Conservation (phyloP, 2,888 invertebrate genomes). For the Erynnis tages region DNA sequence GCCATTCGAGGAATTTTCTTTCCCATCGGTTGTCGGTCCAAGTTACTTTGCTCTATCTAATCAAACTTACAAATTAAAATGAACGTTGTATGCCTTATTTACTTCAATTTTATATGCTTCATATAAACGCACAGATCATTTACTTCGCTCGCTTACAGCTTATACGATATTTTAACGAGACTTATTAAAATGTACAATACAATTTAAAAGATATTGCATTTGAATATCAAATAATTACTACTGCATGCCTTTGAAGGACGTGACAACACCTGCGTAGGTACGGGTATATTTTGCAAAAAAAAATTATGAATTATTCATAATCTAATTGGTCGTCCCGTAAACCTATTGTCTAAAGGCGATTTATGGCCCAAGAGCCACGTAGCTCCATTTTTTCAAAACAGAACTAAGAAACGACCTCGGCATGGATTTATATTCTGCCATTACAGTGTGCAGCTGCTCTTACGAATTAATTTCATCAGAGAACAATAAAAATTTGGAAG, state of each 20-base stretch:
- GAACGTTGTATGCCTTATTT: too few relatives aligned
- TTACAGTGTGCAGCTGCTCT: slow-evolving; percentile 55
- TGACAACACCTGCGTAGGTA: slow-evolving; percentile 38
- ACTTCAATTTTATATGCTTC: too few relatives aligned
- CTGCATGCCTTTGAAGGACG: slow-evolving; percentile 21
- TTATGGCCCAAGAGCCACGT: slow-evolving; percentile 49
- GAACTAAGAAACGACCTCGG: slow-evolving; percentile 47
- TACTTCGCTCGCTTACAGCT: background rate
- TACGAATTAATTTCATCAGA: slow-evolving; percentile 55
- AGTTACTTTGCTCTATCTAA: too few relatives aligned
- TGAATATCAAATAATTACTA: slow-evolving; percentile 42
- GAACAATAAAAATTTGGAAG: slow-evolving; percentile 54
- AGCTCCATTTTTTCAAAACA: slow-evolving; percentile 37
- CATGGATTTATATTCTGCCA: slow-evolving; percentile 55
- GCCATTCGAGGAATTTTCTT: too few relatives aligned
- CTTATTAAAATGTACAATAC: background rate
- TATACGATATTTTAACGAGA: background rate
- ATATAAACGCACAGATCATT: too few relatives aligned
- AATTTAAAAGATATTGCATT: background rate
- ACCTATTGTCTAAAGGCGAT: slow-evolving; percentile 59
- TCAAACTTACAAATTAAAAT: too few relatives aligned
- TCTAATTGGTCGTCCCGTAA: slow-evolving; percentile 49
- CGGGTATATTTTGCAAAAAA: slow-evolving; percentile 36
- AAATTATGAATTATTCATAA: slow-evolving; percentile 65
- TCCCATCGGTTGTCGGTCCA: too few relatives aligned